phyloP scores from a whole-genome alignment of 1,140 invertebrate genomes.

The Theocolax elegans region DNA sequence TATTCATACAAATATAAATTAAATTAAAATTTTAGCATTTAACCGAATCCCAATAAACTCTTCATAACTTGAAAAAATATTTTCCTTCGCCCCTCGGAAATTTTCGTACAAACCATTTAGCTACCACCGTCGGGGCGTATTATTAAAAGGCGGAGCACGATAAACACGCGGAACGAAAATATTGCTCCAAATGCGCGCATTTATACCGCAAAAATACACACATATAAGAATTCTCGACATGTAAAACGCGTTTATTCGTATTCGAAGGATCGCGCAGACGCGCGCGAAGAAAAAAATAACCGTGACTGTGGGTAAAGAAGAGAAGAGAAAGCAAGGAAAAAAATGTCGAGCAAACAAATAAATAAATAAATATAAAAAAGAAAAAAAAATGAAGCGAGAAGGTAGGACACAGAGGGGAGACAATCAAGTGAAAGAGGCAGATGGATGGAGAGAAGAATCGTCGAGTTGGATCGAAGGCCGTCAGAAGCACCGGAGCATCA shows the following conservation, averaged over 20 bases:
- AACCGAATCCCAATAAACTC: no score
- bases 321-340: neutral
- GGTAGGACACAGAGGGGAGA: neutral
- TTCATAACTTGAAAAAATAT: no score
- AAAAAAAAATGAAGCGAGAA: neutral
- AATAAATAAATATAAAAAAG: neutral
- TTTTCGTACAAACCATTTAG: no score
- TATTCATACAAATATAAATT: no score
- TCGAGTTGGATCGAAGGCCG: slow-evolving; percentile 19
- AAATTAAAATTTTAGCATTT: no score
- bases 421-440: neutral
- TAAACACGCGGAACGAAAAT: slow-evolving; percentile 6
- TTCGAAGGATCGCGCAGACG: neutral
- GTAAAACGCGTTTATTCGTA: neutral
- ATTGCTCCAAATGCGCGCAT: neutral
- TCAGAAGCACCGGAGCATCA: neutral
- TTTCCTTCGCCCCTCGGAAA: no score
- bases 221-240: neutral
- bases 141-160: slow-evolving; percentile 15
- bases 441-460: neutral
- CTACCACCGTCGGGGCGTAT: no score
- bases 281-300: neutral
- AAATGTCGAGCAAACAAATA: neutral
- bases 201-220: slow-evolving; percentile 5
- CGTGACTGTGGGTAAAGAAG: neutral